phyloP scores from a whole-genome alignment of 2,113 vertebrate genomes.

The Anolis sagrei region DNA sequence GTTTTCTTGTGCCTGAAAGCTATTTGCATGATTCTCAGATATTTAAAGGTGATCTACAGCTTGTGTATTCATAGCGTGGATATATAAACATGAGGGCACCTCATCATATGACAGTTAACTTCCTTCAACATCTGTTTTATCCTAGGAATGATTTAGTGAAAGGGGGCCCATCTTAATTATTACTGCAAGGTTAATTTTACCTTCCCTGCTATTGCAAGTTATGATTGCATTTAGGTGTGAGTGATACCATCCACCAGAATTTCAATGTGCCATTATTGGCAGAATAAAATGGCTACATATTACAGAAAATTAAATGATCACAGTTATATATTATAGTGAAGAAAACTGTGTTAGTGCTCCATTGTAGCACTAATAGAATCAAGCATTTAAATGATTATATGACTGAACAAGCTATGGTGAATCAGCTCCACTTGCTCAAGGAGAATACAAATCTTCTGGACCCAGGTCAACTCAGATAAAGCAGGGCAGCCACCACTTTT shows the following conservation, averaged over 20 bases:
- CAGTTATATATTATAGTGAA: neutral
- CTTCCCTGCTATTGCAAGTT: neutral
- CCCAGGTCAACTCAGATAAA: neutral
- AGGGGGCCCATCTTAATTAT: slow-evolving; percentile 24
- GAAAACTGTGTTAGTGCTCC: neutral
- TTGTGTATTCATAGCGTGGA: slow-evolving; percentile 3
- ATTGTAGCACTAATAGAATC: neutral
- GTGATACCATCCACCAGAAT: fast-evolving
- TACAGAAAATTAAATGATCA: neutral
- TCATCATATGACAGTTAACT: neutral
- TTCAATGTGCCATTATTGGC: neutral
- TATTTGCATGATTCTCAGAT: slow-evolving; percentile 48
- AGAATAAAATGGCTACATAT: neutral
- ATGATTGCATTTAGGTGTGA: neutral
- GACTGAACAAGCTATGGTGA: neutral
- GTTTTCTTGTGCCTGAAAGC: slow-evolving; percentile 36
- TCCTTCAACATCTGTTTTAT: slow-evolving; percentile 16
- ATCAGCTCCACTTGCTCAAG: neutral
- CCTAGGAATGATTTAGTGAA: neutral
- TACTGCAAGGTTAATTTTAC: slow-evolving; percentile 16
- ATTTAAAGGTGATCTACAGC: slow-evolving; percentile 58
- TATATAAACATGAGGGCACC: neutral
- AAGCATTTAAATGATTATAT: neutral
- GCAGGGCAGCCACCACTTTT: neutral
- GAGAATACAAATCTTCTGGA: neutral